Percentiles rank a stretch among this genome's conserved stretches.
Conservation (phyloP, 2,888 invertebrate species). For the Lasioglossum calceatum region DNA sequence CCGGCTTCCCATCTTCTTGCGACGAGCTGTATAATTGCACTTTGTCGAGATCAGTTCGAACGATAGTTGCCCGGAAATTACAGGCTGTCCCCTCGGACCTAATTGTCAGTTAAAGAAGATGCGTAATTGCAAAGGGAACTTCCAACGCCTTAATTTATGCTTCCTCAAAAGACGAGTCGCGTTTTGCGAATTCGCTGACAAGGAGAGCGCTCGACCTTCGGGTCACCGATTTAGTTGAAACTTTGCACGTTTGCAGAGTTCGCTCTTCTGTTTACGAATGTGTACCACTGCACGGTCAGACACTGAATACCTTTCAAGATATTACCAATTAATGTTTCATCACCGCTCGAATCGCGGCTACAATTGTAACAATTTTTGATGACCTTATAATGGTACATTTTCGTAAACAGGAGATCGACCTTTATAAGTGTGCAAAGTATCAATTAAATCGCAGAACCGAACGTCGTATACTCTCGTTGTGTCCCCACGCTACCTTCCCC, state of each 20-base stretch:
- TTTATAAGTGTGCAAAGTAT: neutral
- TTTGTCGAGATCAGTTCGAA: constrained; percentile 48
- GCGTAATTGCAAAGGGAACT: constrained; percentile 32
- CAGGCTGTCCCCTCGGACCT: constrained; percentile 46
- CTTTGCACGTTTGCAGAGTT: neutral
- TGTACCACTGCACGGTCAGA: neutral
- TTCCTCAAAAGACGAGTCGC: constrained; percentile 15
- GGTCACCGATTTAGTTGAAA: neutral
- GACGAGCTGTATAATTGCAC: constrained; percentile 38
- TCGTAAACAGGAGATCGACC: neutral
- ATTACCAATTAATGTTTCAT: no score
- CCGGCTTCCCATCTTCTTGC: constrained; percentile 15
- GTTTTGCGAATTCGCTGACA: constrained; percentile 1
- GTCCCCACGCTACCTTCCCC: no score
- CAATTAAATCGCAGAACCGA: neutral
- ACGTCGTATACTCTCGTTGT: no score
- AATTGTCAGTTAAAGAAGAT: constrained; percentile 48
- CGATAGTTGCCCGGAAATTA: constrained; percentile 60
- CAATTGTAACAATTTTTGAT: neutral
- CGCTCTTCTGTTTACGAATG: neutral
- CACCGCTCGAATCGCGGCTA: neutral
- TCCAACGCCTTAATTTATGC: constrained; percentile 41
- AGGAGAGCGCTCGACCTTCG: neutral
- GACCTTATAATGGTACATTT: neutral
- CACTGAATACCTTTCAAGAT: neutral